A percentile compares a stretch with the other conserved stretches of the same genome.
These are phyloP conservation scores for Pangasianodon gigas DNA, from an alignment of 2,113 vertebrate species.

Conservation along the genomic window DNA sequence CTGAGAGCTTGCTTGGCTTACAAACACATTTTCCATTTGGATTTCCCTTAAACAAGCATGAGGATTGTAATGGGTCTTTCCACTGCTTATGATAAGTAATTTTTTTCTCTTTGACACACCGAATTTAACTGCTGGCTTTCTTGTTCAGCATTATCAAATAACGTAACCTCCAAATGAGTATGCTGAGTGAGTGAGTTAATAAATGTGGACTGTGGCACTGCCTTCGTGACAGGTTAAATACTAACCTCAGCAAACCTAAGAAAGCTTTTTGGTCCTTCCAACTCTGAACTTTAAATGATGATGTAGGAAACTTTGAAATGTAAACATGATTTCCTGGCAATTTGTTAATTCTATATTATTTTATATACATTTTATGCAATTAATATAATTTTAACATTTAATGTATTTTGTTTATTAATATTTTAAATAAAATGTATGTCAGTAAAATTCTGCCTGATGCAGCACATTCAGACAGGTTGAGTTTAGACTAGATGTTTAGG, in stretches of 20 bases:
- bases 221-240: slow-evolving; percentile 3
- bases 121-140: neutral
- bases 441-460: neutral
- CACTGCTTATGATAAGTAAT: neutral
- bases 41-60: neutral
- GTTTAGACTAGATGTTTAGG: neutral
- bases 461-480: neutral
- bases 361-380: neutral
- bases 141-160: neutral
- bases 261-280: neutral
- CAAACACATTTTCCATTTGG: neutral
- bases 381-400: neutral
- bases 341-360: neutral
- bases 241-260: neutral
- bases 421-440: neutral
- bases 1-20: neutral
- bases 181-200: neutral
- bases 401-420: neutral
- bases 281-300: neutral
- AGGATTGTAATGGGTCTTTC: neutral
- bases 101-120: neutral
- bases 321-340: neutral
- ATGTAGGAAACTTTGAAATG: neutral
- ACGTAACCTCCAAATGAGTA: neutral
- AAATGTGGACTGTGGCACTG: neutral